A percentile compares a stretch with the other conserved stretches of the same genome.
Conservation (phyloP, 2,113 vertebrate genomes). For the Podiceps cristatus region DNA sequence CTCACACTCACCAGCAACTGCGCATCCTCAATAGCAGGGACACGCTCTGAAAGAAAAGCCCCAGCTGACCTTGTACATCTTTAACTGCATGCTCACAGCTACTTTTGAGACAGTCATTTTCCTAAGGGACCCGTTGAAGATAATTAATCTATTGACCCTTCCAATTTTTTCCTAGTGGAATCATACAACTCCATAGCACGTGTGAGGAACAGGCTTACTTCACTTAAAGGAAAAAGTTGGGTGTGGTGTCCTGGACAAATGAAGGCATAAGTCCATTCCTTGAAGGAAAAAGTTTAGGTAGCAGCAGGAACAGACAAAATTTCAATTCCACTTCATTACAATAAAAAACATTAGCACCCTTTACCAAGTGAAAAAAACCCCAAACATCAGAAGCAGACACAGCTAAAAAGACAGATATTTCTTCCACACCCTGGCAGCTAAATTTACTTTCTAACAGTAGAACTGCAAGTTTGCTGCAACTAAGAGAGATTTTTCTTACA, state of each 20-base stretch:
- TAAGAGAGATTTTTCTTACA: neutral
- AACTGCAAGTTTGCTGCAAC: neutral
- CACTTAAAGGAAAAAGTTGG: neutral
- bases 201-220: neutral
- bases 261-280: neutral
- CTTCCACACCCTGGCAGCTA: neutral
- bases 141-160: neutral
- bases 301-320: neutral
- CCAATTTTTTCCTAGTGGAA: neutral
- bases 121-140: neutral
- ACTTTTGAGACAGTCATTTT: neutral
- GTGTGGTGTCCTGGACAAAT: neutral
- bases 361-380: neutral
- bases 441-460: neutral
- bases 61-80: neutral
- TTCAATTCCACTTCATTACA: neutral
- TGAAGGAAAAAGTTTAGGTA: neutral
- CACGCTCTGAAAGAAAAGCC: neutral
- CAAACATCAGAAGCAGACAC: neutral
- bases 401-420: neutral
- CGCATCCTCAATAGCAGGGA: neutral
- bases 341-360: neutral
- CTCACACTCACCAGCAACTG: neutral
- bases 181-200: neutral
- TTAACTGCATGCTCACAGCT: neutral